These are phyloP conservation scores for Trichoplax adhaerens DNA, from an alignment of 37 sponge, comb jelly and placozoan species.

Conservation along the genomic window DNA sequence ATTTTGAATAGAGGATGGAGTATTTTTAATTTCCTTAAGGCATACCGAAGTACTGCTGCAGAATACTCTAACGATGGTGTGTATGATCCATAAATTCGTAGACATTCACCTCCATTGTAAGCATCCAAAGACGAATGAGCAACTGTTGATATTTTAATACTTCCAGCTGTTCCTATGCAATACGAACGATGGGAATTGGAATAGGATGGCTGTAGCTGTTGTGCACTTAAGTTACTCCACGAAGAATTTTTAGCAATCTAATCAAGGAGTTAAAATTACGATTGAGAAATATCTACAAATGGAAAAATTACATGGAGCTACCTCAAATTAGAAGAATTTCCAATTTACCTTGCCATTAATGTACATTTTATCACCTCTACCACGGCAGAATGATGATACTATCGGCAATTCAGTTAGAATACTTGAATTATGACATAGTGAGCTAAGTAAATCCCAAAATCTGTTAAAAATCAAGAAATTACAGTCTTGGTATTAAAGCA, in stretches of 20 bases:
- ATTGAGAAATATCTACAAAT: neutral
- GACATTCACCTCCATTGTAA: too few relatives aligned
- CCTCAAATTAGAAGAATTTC: too few relatives aligned
- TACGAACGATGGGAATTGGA: neutral
- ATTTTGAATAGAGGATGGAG: too few relatives aligned
- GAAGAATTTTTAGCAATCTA: conserved; percentile 18
- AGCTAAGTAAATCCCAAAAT: conserved; percentile 45
- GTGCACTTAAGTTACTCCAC: conserved; percentile 70
- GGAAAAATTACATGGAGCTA: neutral
- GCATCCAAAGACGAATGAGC: too few relatives aligned
- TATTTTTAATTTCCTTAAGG: too few relatives aligned
- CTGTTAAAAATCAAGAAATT: conserved; percentile 13
- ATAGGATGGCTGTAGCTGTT: conserved; percentile 57
- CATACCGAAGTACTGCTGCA: too few relatives aligned
- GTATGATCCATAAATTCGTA: too few relatives aligned
- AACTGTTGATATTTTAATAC: too few relatives aligned
- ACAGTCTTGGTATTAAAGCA: conserved; percentile 4
- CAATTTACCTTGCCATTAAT: conserved; percentile 42
- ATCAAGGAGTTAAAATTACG: neutral
- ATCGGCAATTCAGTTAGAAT: conserved; percentile 22
- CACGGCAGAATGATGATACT: conserved; percentile 48
- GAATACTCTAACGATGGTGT: too few relatives aligned
- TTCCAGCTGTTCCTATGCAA: too few relatives aligned
- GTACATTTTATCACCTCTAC: conserved; percentile 29
- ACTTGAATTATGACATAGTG: conserved; percentile 4